A percentile compares a stretch with the other conserved stretches of the same genome.
Conservation (phyloP, 2,797 vertebrate species). For the Kryptopterus vitreolus region DNA sequence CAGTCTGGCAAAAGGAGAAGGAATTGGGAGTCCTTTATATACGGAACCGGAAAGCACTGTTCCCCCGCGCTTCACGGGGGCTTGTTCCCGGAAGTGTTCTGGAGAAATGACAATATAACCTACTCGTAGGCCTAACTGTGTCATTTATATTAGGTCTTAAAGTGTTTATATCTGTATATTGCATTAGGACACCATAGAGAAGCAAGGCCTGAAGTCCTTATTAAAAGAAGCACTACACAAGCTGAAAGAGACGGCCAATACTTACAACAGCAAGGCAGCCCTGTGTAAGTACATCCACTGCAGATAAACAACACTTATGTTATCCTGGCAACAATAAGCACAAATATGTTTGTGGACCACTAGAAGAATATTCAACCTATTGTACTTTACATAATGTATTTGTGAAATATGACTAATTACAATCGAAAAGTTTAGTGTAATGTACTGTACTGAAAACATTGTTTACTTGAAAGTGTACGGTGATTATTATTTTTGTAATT, state of each 20-base stretch:
- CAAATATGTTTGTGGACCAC: not conserved
- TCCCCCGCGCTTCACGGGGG: too few species aligned
- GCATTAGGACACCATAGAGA: slow-evolving; percentile 80
- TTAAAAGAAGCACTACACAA: slow-evolving; percentile 73
- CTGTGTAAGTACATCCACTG: slow-evolving; percentile 68
- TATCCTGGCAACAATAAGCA: not conserved
- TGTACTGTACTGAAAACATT: too few species aligned
- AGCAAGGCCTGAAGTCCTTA: slow-evolving; percentile 68
- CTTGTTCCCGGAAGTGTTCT: too few species aligned
- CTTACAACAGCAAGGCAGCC: slow-evolving; percentile 62
- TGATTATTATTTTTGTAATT: not conserved
- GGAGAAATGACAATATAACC: too few species aligned
- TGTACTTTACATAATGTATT: not conserved
- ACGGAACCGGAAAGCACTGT: too few species aligned
- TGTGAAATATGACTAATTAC: not conserved
- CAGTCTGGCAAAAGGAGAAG: too few species aligned
- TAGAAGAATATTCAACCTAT: not conserved
- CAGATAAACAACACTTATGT: not conserved
- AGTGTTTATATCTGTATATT: slow-evolving; percentile 3
- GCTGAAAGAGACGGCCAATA: slow-evolving; percentile 75
- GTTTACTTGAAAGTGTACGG: too few species aligned
- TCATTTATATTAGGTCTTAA: not conserved
- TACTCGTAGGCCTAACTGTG: not conserved
- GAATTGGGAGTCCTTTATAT: too few species aligned
- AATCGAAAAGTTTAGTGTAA: not conserved